phyloP scores from a whole-genome alignment of 2,797 vertebrate genomes.

The Pampus argenteus region DNA sequence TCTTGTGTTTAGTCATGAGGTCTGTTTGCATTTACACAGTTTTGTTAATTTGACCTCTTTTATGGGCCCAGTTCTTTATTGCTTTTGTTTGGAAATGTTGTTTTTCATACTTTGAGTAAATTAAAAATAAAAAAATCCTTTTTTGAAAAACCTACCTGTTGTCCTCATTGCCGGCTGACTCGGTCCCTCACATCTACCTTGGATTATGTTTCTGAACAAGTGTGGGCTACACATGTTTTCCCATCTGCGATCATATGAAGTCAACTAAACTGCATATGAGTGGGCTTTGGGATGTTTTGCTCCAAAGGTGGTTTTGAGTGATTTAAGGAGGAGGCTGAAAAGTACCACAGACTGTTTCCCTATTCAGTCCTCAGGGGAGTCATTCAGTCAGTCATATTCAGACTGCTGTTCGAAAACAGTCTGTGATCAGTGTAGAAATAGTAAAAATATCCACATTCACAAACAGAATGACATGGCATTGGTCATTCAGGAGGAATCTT shows the following conservation, averaged over 20 bases:
- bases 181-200: no score
- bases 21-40: no score
- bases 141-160: no score
- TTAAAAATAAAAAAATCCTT: no score
- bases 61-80: no score
- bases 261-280: constrained; percentile 11
- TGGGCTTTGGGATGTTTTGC: constrained; percentile 37
- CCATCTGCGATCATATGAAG: constrained; percentile 21
- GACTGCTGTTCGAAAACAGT: constrained; percentile 19
- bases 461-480: background rate
- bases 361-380: constrained; percentile 49
- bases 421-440: background rate
- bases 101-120: no score
- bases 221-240: background rate
- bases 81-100: no score
- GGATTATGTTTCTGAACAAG: background rate
- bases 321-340: constrained; percentile 60
- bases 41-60: no score
- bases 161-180: no score
- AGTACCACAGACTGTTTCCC: constrained; percentile 50
- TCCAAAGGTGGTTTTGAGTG: constrained; percentile 45
- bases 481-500: background rate
- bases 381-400: constrained; percentile 36
- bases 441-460: background rate
- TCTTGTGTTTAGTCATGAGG: no score